Evolutionary conservation across 2,113 vertebrate species (phyloP), one percentile per base, ranked within the genome.

Genomic region (Oryzias javanicus): DNA sequence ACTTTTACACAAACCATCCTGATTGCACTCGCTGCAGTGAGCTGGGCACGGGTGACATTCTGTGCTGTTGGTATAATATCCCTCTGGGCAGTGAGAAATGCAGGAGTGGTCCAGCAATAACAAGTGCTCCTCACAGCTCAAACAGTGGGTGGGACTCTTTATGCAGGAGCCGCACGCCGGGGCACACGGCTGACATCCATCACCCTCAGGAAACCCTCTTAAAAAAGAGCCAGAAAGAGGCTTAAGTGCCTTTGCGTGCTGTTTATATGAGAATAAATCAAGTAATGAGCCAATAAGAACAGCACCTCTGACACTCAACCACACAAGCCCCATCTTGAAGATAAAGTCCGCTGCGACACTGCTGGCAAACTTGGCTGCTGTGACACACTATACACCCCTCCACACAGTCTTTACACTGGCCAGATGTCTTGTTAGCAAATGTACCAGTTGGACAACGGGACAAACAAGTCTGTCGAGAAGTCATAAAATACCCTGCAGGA

Each of bases 1-100:
- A 98, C 95, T 94, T 87, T 86, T 90, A 74, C 97, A 99, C 4
- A 69, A 85, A 59, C 90, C 76, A 4, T 90, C 64, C 4, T 89
- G 68, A 70, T 89, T 91, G 64, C 96, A 99, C 4, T 91, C 82
- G 20, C 69, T 81, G 70, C 97, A 99, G 82, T 69, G 83, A 42
- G 70, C 40, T 4, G 94, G 92, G 45, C 97, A 98, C 14, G 1
- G 90, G 63, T 64, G 81, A 58, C 97, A 99, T 56, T 85, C 65
- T 7, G 87, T 90, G 10, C 90, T 84, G 44, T 82, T 46, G 0
- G 86, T 72, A 71, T 93, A 93, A 41, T 92, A 84, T 5, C 80
- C 90, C 2, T 85, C 29, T 0, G 92, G 91, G 67, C 97, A 98
- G 16, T 65, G 42, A 17, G 46, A 3, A 72, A 51, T 72, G 79